Evolutionary conservation across 1,140 invertebrate species (phyloP), one percentile per base, ranked within the genome.

Genomic region (Psix sp.): DNA sequence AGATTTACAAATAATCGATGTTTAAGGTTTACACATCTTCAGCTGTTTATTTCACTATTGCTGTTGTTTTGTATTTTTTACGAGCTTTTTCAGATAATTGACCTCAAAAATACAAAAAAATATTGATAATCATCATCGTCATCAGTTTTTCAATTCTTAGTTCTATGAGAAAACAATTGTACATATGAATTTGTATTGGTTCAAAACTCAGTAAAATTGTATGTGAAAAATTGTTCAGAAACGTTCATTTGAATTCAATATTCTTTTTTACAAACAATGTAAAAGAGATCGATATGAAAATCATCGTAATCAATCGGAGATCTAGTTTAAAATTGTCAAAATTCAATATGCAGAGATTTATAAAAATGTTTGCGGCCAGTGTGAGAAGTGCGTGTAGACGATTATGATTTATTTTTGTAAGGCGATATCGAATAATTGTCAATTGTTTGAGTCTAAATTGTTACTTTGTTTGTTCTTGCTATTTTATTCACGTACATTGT

Each of bases 291-390:
- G 48, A 56, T 71, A 43, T 62, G 36, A 26, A 62, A 67, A 52
- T 52, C 15, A 66, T 49, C 49, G 39, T 43, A 60, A 70, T 48
- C 13, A 60, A 60, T 54, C 48, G 10, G 26, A 70, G 31, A 54
- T 70, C 66, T 70, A 60, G 40, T 70, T 62, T 21, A 38, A 62
- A 70, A 45, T 45, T 60, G 24, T 60, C 33, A 1, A 59, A 70
- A 70, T 70, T 65, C 21, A 57, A 74, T 68, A 62, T 59, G 77
- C 76, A 83, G 80, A 76, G 71, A 80, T 82, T 83, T 80, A 82
- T 79, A 78, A 83, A 83, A 82, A 81, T 81, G 80, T 82, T 82
- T 80, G 76, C 67, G 52, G 54, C 66, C 43, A 29, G 54, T 38
- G 46, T 52, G 26, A 70, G 26, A 68, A 68, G 21, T 38, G 54